Base-by-base conservation (phyloP, 2,888 invertebrate genomes). In the Coelinius sp. region DNA sequence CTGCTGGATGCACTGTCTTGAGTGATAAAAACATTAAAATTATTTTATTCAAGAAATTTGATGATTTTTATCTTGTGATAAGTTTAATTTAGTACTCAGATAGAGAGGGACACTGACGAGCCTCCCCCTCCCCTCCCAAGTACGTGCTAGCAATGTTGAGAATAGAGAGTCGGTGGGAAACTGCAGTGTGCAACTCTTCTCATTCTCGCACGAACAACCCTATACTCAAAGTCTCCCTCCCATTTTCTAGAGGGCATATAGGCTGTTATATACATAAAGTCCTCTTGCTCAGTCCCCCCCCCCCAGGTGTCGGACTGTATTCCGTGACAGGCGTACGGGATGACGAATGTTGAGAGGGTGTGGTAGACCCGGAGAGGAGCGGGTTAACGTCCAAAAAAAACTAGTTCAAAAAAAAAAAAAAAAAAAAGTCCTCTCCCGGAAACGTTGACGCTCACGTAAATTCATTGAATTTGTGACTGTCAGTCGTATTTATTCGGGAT, bases 291-390 rank as follows among this genome's bases (percentile, higher is more conserved):
- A 38, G 12, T 25, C 56, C 56, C 41, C 64, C 56, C 56, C 41
- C 56, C 56, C 41, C 64, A 64, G 64, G 64, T 72, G 68, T 72
- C 53, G 59, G 64, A 68, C 67, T 68, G 62, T 63, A 53, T 72
- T 63, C 41, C 76, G 73, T 75, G 75, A 77, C 70, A 64, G 73
- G 72, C 69, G 74, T 77, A 65, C 71, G 41, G 46, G 20, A 77
- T 76, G 77, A 76, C 72, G 70, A 65, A 74, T 75, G 77, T 65
- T 49, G 49, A 68, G 63, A 68, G 62, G 35, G 67, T 38, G 63
- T 31, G 52, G 59, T 35, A 35, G 17, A 59, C n/a, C 27, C 25
- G 20, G 49, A 35, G 17, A n/a, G n/a, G n/a, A n/a, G n/a, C n/a
- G 31, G 6, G 52, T 14, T 35, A 7, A 35, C 35, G 31, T 59